Evolutionary conservation across 1,140 invertebrate species (phyloP).

Genomic region (Drosophila teissieri): DNA sequence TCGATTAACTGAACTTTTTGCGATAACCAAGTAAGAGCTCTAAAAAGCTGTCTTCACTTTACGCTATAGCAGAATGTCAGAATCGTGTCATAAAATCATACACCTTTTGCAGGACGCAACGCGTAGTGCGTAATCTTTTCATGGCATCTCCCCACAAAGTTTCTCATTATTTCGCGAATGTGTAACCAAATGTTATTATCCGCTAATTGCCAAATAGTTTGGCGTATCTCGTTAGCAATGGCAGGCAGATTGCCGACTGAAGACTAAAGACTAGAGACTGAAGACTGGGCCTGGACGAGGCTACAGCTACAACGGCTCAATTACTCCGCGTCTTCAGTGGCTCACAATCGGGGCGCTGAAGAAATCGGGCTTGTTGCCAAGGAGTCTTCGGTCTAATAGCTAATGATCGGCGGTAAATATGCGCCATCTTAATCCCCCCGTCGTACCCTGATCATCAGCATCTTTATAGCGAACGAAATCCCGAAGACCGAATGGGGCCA

Average conservation of each 20-base stretch:
- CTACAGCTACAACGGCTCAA: constrained; percentile 32
- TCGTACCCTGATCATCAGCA: constrained; percentile 5
- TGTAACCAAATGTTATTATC: constrained; percentile 44
- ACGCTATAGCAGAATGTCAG: neutral
- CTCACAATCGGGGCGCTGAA: constrained; percentile 6
- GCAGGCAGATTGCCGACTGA: constrained; percentile 31
- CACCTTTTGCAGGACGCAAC: neutral
- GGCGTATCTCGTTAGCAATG: constrained; percentile 43
- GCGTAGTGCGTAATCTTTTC: neutral
- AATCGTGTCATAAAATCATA: neutral
- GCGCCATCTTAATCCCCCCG: constrained; percentile 73
- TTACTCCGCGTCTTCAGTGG: constrained; percentile 30
- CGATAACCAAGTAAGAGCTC: neutral
- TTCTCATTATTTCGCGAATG: constrained; percentile 26
- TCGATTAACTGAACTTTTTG: no score
- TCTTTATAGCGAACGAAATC: constrained; percentile 12
- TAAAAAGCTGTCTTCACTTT: neutral
- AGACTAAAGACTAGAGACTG: constrained; percentile 15
- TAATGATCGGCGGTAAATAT: constrained; percentile 74
- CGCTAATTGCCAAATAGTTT: constrained; percentile 50
- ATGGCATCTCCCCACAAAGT: constrained; percentile 7
- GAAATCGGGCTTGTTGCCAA: constrained; percentile 53
- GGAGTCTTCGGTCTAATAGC: constrained; percentile 52
- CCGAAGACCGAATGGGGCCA: constrained; percentile 25
- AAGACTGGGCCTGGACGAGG: constrained; percentile 7